Percentiles rank a stretch among this genome's conserved stretches.
These are phyloP conservation scores for Drosophila pruinosa DNA, from an alignment of 1,140 invertebrate species.

Conservation along the genomic window DNA sequence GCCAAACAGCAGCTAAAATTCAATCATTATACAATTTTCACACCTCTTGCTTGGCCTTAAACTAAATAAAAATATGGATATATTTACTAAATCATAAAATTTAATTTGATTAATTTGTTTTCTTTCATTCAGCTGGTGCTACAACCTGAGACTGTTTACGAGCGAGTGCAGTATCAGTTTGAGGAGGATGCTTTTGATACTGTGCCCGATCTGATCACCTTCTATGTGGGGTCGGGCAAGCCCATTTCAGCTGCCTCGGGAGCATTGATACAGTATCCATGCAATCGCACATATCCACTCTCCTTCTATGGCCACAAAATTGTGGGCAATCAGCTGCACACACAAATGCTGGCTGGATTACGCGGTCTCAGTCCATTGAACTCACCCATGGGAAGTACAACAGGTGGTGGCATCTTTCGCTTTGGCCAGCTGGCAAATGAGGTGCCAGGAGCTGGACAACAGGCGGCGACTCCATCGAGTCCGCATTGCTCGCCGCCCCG, in stretches of 20 bases:
- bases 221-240: slow-evolving; percentile 94
- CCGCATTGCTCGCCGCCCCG: slow-evolving; percentile 83
- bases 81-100: too few species aligned
- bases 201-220: slow-evolving; percentile 96
- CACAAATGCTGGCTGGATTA: slow-evolving; percentile 75
- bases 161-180: slow-evolving; percentile 95
- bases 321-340: slow-evolving; percentile 76
- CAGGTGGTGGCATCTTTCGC: slow-evolving; percentile 53
- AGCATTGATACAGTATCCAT: slow-evolving; percentile 91
- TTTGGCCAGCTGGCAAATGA: slow-evolving; percentile 47
- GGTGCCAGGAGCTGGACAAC: slow-evolving; percentile 18
- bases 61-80: too few species aligned
- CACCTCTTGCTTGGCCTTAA: too few species aligned
- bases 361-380: slow-evolving; percentile 73
- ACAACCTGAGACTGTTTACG: slow-evolving; percentile 94
- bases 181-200: slow-evolving; percentile 97
- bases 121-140: slow-evolving; percentile 92
- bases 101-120: not conserved
- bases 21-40: too few species aligned
- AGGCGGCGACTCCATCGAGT: slow-evolving; percentile 40
- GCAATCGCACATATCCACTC: slow-evolving; percentile 88
- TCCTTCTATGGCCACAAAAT: slow-evolving; percentile 82
- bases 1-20: too few species aligned
- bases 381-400: slow-evolving; percentile 60
- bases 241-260: slow-evolving; percentile 94